These are phyloP conservation scores for Grammomys surdaster DNA, from an alignment of 2,113 vertebrate genomes.

Conservation along the genomic window DNA sequence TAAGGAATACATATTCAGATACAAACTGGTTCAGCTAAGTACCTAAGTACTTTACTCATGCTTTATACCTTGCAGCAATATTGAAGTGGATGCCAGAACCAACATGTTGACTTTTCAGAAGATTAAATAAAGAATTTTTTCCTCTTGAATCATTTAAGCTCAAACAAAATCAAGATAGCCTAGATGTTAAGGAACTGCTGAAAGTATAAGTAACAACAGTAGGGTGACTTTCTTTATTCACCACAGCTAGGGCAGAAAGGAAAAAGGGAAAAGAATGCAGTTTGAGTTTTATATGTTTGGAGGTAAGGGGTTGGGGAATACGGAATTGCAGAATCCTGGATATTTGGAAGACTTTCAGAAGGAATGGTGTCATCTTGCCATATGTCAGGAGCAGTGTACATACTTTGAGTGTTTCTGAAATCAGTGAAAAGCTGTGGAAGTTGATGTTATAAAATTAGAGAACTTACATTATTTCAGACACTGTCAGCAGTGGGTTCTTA, in stretches of 20 bases:
- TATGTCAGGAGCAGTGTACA: background rate
- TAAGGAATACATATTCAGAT: background rate
- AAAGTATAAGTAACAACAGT: background rate
- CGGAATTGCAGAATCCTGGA: background rate
- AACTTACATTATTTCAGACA: background rate
- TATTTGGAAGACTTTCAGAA: background rate
- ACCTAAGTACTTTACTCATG: background rate
- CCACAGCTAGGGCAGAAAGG: too few species aligned
- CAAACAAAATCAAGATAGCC: background rate
- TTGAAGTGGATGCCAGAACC: background rate
- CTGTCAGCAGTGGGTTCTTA: background rate
- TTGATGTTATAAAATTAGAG: background rate
- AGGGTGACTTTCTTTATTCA: background rate
- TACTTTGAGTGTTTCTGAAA: background rate
- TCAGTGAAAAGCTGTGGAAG: background rate
- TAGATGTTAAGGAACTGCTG: background rate
- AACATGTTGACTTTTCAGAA: background rate
- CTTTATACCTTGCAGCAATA: background rate
- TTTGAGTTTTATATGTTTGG: background rate
- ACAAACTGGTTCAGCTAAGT: background rate
- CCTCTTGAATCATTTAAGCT: background rate
- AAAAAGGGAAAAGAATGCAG: background rate
- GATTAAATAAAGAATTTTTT: background rate
- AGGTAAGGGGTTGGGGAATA: background rate
- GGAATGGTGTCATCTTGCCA: background rate